Evolutionary conservation across 2,113 vertebrate species (phyloP).

Genomic region (Phrynocephalus versicolor): DNA sequence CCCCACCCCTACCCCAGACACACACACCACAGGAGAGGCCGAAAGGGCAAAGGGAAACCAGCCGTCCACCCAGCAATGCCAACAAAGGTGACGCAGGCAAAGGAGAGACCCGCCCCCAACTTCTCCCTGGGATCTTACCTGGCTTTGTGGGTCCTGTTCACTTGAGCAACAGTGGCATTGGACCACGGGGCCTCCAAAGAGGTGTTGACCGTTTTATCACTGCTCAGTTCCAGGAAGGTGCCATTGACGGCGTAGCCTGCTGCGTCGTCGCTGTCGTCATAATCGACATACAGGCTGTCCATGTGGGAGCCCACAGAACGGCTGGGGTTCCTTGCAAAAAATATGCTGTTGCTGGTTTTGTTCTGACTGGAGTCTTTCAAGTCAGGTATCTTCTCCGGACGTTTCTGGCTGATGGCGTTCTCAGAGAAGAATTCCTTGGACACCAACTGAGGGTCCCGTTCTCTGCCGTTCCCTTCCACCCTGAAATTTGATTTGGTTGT

Average conservation of each 20-base stretch:
- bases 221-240: constrained; percentile 85
- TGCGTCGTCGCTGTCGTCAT: constrained; percentile 71
- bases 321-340: constrained; percentile 72
- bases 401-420: constrained; percentile 86
- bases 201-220: constrained; percentile 74
- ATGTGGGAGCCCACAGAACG: constrained; percentile 68
- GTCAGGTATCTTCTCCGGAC: constrained; percentile 71
- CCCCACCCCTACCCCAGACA: background rate
- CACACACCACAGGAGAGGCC: background rate
- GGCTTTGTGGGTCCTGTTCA: constrained; percentile 87
- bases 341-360: constrained; percentile 85
- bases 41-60: background rate
- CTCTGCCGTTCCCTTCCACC: constrained; percentile 64
- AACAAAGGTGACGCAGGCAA: rapidly evolving
- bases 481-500: constrained; percentile 69
- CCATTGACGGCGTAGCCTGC: constrained; percentile 71
- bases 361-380: constrained; percentile 82
- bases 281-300: constrained; percentile 76
- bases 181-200: constrained; percentile 78
- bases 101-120: background rate
- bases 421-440: constrained; percentile 78
- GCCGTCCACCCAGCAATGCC: background rate
- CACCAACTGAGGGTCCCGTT: constrained; percentile 40
- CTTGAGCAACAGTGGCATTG: constrained; percentile 75
- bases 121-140: constrained; percentile 85